A percentile compares a stretch with the other conserved stretches of the same genome.
Evolutionary conservation across 2,797 vertebrate genomes (phyloP).

Genomic region (Neomorphus geoffroyi): DNA sequence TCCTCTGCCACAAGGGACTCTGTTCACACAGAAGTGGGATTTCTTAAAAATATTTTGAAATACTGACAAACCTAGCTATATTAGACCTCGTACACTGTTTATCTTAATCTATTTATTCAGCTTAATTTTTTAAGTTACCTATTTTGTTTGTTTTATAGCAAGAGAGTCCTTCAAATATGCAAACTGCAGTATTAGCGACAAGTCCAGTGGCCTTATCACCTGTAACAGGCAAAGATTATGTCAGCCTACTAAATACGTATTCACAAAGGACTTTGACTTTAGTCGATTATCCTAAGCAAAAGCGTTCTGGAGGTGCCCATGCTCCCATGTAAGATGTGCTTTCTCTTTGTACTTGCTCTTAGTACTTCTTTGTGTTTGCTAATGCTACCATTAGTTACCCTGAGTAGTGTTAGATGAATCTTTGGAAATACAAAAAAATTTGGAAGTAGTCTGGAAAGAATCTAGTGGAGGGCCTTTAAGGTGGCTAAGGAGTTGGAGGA

Average conservation of each 20-base stretch:
- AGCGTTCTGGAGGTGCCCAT: neutral
- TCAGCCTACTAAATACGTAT: neutral
- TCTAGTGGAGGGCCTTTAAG: neutral
- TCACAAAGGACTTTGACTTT: accelerated
- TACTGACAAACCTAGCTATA: neutral
- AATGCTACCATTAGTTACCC: neutral
- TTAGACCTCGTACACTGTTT: neutral
- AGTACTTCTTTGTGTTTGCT: neutral
- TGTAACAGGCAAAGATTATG: accelerated
- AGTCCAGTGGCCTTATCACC: neutral
- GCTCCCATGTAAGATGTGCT: neutral
- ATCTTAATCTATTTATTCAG: neutral
- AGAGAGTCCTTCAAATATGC: neutral
- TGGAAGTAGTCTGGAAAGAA: neutral
- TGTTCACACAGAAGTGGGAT: neutral
- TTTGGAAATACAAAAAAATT: neutral
- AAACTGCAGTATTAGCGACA: neutral
- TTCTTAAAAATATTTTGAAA: neutral
- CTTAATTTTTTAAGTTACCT: neutral
- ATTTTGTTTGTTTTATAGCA: neutral
- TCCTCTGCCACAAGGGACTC: neutral
- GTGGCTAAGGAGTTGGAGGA: neutral
- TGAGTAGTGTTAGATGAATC: neutral
- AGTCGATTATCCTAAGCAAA: accelerated
- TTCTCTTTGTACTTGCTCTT: neutral